Base-by-base conservation (phyloP, 2,113 vertebrate genomes). In the Antechinus stuartii region DNA sequence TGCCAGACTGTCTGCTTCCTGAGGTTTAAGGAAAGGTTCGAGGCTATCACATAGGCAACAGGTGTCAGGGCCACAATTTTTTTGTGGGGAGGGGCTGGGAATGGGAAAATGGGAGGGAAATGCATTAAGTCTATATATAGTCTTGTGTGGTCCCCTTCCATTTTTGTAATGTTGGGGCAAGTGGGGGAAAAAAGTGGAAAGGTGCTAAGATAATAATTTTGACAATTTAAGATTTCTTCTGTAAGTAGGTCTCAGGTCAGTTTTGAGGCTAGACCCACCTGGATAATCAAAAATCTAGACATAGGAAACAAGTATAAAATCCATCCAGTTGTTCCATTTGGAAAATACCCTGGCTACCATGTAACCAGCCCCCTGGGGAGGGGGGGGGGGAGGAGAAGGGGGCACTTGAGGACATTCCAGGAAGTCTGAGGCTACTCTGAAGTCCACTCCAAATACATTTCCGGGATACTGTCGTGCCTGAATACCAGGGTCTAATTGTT, bases 401-500 rank as follows among this genome's bases (percentile, higher is more conserved):
- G 47, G 90, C 47, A 50, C 24, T 30, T 90, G 49, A 50, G 90
- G 46, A 90, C 90, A 49, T 90, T 90, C 90, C 49, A 50, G 49
- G 90, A 50, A 90, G 49, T 47, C 46, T 26, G 49, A 90, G 46
- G 90, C 90, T 90, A 49, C 49, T 9, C 90, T 90, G 90, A 90
- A 90, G 49, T 50, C 90, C 47, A 47, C 10, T 90, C 50, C 56
- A 46, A 90, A 54, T 96, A 92, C 91, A 25, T 90, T 97, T 96
- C 95, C 96, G 0, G 0, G 93, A 97, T 96, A 93, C 53, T 76
- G 84, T 89, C 94, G 95, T 95, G 95, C 91, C 96, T 92, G 89
- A 93, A 94, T 96, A 97, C 98, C 98, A 98, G 76, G 96, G 96
- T 97, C 93, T 98, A 97, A 98, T 97, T 98, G 97, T 98, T 97